These are phyloP conservation scores for Pandemis corylana DNA, from an alignment of 2,888 invertebrate genomes.

Conservation along the genomic window DNA sequence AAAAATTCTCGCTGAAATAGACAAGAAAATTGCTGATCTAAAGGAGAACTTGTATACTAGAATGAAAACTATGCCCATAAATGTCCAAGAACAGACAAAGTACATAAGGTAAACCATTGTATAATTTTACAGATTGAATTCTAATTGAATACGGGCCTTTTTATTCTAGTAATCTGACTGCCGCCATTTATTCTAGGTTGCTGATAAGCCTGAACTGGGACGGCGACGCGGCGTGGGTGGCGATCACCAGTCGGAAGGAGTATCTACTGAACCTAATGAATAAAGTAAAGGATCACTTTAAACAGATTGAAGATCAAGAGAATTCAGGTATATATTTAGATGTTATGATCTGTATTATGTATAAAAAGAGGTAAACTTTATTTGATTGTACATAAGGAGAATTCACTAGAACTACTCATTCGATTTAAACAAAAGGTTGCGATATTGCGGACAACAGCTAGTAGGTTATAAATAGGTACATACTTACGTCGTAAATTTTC, in stretches of 20 bases:
- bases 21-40: conserved; percentile 92
- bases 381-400: no score
- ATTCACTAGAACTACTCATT: no score
- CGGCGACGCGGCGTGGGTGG: conserved; percentile 98
- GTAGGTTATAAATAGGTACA: no score
- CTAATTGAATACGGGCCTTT: background rate
- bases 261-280: conserved; percentile 89
- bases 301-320: conserved; percentile 78
- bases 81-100: conserved; percentile 97
- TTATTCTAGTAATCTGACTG: background rate
- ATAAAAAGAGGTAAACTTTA: no score
- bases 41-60: conserved; percentile 92
- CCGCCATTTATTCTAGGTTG: conserved; percentile 54
- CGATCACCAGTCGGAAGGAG: conserved; percentile 92
- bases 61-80: conserved; percentile 95
- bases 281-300: conserved; percentile 87
- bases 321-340: conserved; percentile 51
- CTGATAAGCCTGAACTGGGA: conserved; percentile 80
- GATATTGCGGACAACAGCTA: no score
- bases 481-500: no score
- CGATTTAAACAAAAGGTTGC: no score
- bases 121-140: background rate
- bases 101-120: conserved; percentile 92
- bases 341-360: no score
- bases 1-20: conserved; percentile 95